Percentiles rank a stretch among this genome's conserved stretches.
Conservation (phyloP, 23 tunicate species). For the Diplosoma virens region DNA sequence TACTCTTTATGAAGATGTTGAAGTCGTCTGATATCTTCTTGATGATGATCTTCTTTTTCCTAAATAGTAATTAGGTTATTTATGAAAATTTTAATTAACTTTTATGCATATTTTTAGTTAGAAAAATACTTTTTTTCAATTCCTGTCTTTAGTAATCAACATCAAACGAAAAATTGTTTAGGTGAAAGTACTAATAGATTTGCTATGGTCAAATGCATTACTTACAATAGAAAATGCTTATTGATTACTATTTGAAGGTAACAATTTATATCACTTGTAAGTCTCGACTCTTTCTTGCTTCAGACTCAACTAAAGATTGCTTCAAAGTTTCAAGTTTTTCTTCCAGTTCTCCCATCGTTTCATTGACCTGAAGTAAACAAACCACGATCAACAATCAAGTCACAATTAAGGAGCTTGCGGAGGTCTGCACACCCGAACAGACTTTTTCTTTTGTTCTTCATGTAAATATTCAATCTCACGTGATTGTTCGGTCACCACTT, state of each 20-base stretch:
- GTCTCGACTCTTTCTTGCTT: constrained; percentile 57
- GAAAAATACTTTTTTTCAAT: too few relatives aligned
- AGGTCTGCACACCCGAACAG: constrained; percentile 9
- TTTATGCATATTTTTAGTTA: too few relatives aligned
- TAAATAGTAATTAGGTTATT: too few relatives aligned
- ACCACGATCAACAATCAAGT: too few relatives aligned
- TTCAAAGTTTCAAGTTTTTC: constrained; percentile 51
- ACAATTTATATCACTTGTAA: constrained; percentile 25
- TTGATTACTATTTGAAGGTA: not conserved
- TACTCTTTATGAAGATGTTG: constrained; percentile 87
- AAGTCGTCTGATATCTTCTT: constrained; percentile 67
- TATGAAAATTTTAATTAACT: too few relatives aligned
- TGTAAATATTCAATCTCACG: constrained; percentile 54
- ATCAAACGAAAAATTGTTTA: too few relatives aligned
- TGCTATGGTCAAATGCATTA: too few relatives aligned
- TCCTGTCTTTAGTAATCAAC: too few relatives aligned
- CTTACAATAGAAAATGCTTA: not conserved
- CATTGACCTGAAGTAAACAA: constrained; percentile 51
- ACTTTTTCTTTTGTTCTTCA: constrained; percentile 41
- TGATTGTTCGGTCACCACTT: constrained; percentile 35
- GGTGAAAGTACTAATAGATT: too few relatives aligned
- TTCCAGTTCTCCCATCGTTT: constrained; percentile 62
- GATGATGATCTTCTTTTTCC: constrained; percentile 76
- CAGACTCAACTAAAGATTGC: constrained; percentile 69
- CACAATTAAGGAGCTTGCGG: too few relatives aligned